Base-by-base conservation (phyloP, 2,888 invertebrate genomes). In the Harpagoxenus sublaevis region DNA sequence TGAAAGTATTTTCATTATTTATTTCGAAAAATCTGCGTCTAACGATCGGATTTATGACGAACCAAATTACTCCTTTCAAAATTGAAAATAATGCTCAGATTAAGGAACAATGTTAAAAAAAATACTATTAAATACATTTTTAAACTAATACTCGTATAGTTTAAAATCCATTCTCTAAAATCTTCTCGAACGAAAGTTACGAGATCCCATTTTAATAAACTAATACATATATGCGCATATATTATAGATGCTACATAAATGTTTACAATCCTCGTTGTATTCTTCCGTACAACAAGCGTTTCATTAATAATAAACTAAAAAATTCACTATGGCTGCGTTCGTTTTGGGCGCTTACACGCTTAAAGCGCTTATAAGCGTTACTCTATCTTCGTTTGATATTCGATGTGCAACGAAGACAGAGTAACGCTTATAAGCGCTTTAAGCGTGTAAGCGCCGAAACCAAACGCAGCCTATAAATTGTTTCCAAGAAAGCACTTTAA, bases 1-100 rank as follows among this genome's bases (percentile, higher is more conserved):
- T 28, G 8, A 65, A 70, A 66, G 83, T 57, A 81, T 60, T 73
- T 73, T 82, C 78, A n/a, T 86, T 70, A 68, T n/a, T 31, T n/a
- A 23, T 28, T 42, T 39, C 18, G n/a, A 10, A 31, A 62, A 53
- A 53, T 23, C 18, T 31, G 8, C 15, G 3, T 28, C 51, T 23
- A 57, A 28, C n/a, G 70, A 78, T 31, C 12, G 45, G 23, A 75
- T 66, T 45, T 70, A 57, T 62, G 48, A 78, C 28, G 12, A 77
- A 35, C 15, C 35, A 45, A 75, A 63, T 31, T 70, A 39, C 2
- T 70, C 2, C 12, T 39, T 60, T 12, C 12, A 42, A 35, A 60
- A 48, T 70, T 48, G 23, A 66, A 45, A 68, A 3, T 28, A 66
- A 4, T 15, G 3, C 23, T 18, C 18, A 51, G 18, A 18, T 18